These are phyloP conservation scores for Apocheima hispidaria DNA, from an alignment of 2,888 invertebrate species.

Conservation along the genomic window DNA sequence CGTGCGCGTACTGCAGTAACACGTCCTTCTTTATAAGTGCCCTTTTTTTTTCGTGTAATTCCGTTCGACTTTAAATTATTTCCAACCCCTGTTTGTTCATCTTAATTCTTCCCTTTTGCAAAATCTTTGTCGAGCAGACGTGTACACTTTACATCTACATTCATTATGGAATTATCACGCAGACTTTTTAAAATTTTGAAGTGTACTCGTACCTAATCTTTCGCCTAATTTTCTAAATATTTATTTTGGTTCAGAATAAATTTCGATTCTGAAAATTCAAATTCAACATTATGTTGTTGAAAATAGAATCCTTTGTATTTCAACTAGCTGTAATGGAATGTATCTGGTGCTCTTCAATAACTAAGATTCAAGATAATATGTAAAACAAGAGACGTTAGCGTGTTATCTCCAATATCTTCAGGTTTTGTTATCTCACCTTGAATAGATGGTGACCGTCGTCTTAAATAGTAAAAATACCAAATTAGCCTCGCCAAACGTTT, in stretches of 20 bases:
- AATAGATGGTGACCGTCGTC: neutral
- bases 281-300: neutral
- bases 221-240: neutral
- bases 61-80: too few species aligned
- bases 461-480: slow-evolving; percentile 23
- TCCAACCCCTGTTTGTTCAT: too few species aligned
- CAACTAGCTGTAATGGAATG: neutral
- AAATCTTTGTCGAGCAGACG: too few species aligned
- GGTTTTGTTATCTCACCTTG: neutral
- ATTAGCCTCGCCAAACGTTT: slow-evolving; percentile 26
- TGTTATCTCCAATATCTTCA: neutral
- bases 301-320: neutral
- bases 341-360: neutral
- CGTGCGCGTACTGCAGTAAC: too few species aligned
- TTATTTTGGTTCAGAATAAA: slow-evolving; percentile 53
- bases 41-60: too few species aligned
- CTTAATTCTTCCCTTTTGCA: too few species aligned
- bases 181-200: too few species aligned
- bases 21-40: too few species aligned
- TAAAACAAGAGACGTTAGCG: neutral
- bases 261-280: slow-evolving; percentile 32
- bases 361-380: neutral
- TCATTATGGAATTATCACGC: too few species aligned
- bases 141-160: too few species aligned
- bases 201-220: neutral